Percentiles rank a stretch among this genome's conserved stretches.
phyloP scores from a whole-genome alignment of 2,888 invertebrate species.

The Lordiphosa andalusiaca region DNA sequence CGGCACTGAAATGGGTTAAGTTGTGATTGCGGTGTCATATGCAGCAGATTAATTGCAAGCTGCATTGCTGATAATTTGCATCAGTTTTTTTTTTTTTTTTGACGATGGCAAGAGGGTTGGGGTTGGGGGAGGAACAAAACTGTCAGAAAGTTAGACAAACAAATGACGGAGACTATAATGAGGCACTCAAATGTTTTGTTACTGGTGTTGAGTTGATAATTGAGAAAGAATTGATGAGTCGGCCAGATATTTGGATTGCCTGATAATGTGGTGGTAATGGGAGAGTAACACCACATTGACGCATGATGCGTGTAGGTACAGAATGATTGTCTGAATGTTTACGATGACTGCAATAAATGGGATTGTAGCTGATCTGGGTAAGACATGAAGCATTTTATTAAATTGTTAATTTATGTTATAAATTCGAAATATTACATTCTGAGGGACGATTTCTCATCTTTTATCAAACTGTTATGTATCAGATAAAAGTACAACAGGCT shows the following conservation, averaged over 20 bases:
- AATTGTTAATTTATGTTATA: too few relatives aligned
- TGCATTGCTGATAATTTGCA: slow-evolving; percentile 70
- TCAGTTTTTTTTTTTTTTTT: slow-evolving; percentile 15
- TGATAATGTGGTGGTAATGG: too few relatives aligned
- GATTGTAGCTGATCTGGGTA: too few relatives aligned
- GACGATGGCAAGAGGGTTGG: background rate
- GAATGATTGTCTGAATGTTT: too few relatives aligned
- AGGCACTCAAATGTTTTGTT: slow-evolving; percentile 25
- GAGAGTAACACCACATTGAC: too few relatives aligned
- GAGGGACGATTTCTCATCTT: too few relatives aligned
- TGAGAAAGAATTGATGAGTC: slow-evolving; percentile 21
- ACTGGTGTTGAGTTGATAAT: slow-evolving; percentile 11
- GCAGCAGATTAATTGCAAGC: slow-evolving; percentile 72
- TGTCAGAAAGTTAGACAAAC: slow-evolving; percentile 38
- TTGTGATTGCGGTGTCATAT: slow-evolving; percentile 73
- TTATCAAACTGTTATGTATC: too few relatives aligned
- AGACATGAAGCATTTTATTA: too few relatives aligned
- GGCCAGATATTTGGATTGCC: background rate
- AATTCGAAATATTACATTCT: too few relatives aligned
- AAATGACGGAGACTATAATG: slow-evolving; percentile 30
- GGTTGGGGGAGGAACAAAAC: background rate
- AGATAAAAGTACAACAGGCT: too few relatives aligned
- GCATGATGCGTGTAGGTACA: too few relatives aligned
- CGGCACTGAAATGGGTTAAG: slow-evolving; percentile 55
- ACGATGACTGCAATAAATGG: too few relatives aligned